Conservation (phyloP, 2,888 invertebrate genomes). For the Andrena chrysosceles region DNA sequence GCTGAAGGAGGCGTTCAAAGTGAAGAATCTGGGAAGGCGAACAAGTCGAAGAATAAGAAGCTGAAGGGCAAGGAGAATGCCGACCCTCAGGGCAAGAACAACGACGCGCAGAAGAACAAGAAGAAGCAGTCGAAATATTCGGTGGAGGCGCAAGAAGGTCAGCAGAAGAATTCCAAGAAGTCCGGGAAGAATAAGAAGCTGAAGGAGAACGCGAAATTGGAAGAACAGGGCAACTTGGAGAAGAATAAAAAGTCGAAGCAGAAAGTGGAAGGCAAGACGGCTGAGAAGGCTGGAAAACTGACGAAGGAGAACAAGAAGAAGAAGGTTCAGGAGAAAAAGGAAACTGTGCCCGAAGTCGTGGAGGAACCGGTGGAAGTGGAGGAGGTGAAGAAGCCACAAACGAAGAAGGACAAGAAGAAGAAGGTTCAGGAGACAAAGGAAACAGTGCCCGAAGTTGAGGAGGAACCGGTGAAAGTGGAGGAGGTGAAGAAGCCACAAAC, state of each 20-base stretch:
- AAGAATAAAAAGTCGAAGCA: slow-evolving; percentile 41
- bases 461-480: slow-evolving; percentile 28
- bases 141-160: slow-evolving; percentile 21
- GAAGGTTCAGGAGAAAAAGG: slow-evolving; percentile 23
- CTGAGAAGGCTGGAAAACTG: slow-evolving; percentile 16
- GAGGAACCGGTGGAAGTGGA: slow-evolving; percentile 30
- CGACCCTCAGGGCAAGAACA: slow-evolving; percentile 5
- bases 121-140: slow-evolving; percentile 36
- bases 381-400: slow-evolving; percentile 14
- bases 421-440: slow-evolving; percentile 28
- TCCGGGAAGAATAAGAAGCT: slow-evolving; percentile 48
- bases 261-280: slow-evolving; percentile 7
- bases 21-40: slow-evolving; percentile 17
- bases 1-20: slow-evolving; percentile 7
- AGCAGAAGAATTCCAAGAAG: slow-evolving; percentile 47
- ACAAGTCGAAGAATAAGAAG: slow-evolving; percentile 59
- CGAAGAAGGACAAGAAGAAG: slow-evolving; percentile 42
- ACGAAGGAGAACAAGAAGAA: slow-evolving; percentile 40
- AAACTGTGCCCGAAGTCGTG: background rate
- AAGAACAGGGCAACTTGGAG: slow-evolving; percentile 11
- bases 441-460: background rate
- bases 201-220: slow-evolving; percentile 18
- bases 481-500: slow-evolving; percentile 19
- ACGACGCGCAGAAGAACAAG: slow-evolving; percentile 41
- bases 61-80: slow-evolving; percentile 45